phyloP scores from a whole-genome alignment of 2,888 invertebrate genomes.

The Endotricha flammealis region DNA sequence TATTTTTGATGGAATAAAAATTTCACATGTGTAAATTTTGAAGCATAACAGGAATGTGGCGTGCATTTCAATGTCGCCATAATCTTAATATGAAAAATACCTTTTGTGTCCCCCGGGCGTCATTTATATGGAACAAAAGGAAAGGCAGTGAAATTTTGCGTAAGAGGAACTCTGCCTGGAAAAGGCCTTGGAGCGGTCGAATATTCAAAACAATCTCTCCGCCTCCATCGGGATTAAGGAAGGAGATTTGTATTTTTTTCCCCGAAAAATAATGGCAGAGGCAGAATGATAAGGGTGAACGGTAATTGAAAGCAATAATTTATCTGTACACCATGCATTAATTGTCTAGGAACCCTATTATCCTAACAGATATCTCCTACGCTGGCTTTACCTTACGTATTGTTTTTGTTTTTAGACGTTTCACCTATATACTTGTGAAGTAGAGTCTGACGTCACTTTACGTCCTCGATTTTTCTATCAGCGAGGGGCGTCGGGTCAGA shows the following conservation, averaged over 20 bases:
- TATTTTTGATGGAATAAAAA: too few relatives aligned
- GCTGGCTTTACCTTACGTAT: conserved; percentile 26
- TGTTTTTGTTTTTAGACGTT: conserved; percentile 66
- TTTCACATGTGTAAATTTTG: neutral
- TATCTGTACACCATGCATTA: conserved; percentile 22
- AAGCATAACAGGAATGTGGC: conserved; percentile 9
- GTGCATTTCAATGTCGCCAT: conserved; percentile 25
- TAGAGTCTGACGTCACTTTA: conserved; percentile 70
- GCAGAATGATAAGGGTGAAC: conserved; percentile 31
- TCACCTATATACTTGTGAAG: conserved; percentile 66
- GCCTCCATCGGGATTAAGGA: conserved; percentile 40
- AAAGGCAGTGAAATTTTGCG: conserved; percentile 28
- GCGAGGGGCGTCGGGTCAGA: conserved; percentile 65
- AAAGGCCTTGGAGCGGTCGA: conserved; percentile 29
- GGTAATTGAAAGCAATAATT: conserved; percentile 28
- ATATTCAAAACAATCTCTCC: conserved; percentile 52
- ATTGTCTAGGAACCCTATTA: conserved; percentile 14
- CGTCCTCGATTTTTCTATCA: conserved; percentile 75
- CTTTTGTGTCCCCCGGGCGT: conserved; percentile 27
- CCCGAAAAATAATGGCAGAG: conserved; percentile 40
- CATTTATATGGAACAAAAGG: conserved; percentile 37
- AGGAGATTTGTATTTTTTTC: conserved; percentile 44
- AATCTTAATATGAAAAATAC: conserved; percentile 32
- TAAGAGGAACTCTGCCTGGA: conserved; percentile 24
- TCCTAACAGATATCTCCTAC: conserved; percentile 7